Conservation (phyloP, 2,888 invertebrate genomes). For the Tetragnatha montana region DNA sequence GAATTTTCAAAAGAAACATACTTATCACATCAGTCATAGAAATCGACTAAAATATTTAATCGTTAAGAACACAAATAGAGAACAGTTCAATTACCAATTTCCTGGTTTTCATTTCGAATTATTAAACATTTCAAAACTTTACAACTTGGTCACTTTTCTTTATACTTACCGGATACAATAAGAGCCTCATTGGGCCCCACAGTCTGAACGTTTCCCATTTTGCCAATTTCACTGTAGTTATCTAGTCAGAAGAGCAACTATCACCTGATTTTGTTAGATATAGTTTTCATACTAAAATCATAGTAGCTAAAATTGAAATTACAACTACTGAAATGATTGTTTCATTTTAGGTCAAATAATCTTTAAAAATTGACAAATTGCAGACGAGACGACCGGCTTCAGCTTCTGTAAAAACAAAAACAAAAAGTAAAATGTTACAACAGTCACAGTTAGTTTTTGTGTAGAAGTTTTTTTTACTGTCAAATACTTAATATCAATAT, state of each 20-base stretch:
- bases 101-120: too few relatives aligned
- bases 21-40: too few relatives aligned
- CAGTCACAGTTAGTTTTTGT: conserved; percentile 7
- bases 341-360: neutral
- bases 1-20: too few relatives aligned
- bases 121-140: too few relatives aligned
- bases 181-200: conserved; percentile 98
- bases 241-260: conserved; percentile 12
- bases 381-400: conserved; percentile 21
- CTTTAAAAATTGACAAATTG: neutral
- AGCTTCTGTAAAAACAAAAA: conserved; percentile 16
- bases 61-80: too few relatives aligned
- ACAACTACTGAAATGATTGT: neutral
- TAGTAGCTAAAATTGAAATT: neutral
- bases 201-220: conserved; percentile 97
- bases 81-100: too few relatives aligned
- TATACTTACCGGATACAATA: conserved; percentile 86
- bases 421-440: conserved; percentile 4
- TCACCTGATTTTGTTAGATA: conserved; percentile 18
- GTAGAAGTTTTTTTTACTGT: neutral
- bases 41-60: too few relatives aligned
- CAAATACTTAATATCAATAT: too few relatives aligned
- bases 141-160: neutral
- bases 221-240: neutral
- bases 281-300: conserved; percentile 30